Conservation (phyloP, 2,113 vertebrate species). For the Hippocampus zosterae region DNA sequence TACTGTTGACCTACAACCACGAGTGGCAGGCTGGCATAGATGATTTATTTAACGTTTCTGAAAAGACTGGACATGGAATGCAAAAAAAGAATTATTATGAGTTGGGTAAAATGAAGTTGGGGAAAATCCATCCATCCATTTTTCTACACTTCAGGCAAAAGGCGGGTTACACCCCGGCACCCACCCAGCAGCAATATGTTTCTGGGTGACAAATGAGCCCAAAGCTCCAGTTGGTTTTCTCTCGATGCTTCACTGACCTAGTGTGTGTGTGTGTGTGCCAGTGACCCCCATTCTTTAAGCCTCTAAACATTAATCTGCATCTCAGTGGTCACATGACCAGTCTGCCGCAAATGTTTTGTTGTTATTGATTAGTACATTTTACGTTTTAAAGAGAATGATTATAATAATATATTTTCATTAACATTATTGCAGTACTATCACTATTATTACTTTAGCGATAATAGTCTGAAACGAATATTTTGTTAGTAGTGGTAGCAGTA, state of each 20-base stretch:
- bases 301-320: slow-evolving; percentile 3
- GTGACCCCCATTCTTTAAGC: slow-evolving; percentile 4
- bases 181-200: not conserved
- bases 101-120: not conserved
- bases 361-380: not conserved
- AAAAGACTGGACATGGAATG: not conserved
- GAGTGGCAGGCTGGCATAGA: not conserved
- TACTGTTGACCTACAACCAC: not conserved
- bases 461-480: not conserved
- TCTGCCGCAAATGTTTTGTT: not conserved
- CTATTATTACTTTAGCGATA: no score
- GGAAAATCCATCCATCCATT: not conserved
- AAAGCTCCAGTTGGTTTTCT: not conserved
- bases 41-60: not conserved
- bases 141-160: no score
- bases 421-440: not conserved
- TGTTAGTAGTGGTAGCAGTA: no score
- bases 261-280: not conserved
- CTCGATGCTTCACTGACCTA: not conserved
- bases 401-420: not conserved
- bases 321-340: not conserved
- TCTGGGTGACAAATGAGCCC: not conserved
- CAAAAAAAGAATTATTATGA: not conserved
- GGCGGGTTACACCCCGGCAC: not conserved
- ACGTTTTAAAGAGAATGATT: not conserved